Evolutionary conservation across 1,140 invertebrate species (phyloP).

Genomic region (Yoshiicerus persimilis): DNA sequence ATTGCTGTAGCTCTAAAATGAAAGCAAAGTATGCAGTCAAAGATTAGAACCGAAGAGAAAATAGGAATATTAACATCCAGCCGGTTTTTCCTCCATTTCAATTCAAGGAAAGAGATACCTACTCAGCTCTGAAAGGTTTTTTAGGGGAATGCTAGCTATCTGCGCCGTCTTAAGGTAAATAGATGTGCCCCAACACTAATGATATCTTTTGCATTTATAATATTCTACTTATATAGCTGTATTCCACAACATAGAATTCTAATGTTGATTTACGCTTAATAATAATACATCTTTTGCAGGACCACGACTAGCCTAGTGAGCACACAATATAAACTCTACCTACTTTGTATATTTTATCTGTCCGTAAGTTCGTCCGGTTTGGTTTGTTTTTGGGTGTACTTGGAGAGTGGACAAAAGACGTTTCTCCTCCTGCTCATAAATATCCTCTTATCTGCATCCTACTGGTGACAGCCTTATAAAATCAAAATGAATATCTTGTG

Average conservation of each 20-base stretch:
- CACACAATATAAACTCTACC: neutral
- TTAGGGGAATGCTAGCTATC: neutral
- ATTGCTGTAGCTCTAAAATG: neutral
- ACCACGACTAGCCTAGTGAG: too few relatives aligned
- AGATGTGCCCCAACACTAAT: neutral
- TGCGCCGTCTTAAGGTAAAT: neutral
- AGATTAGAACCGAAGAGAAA: neutral
- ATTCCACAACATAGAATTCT: too few relatives aligned
- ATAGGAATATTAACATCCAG: neutral
- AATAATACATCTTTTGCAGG: too few relatives aligned
- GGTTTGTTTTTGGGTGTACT: slow-evolving; percentile 9
- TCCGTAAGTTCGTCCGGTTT: neutral
- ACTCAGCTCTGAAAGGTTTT: too few relatives aligned
- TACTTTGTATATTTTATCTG: neutral
- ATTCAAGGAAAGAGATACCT: neutral
- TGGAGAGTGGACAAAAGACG: slow-evolving; percentile 7
- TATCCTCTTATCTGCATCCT: slow-evolving; percentile 36
- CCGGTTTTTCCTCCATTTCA: neutral
- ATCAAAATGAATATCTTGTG: slow-evolving; percentile 31
- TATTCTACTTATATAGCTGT: neutral
- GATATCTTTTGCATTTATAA: neutral
- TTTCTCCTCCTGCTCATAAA: slow-evolving; percentile 30
- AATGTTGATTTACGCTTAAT: neutral
- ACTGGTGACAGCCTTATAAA: slow-evolving; percentile 34
- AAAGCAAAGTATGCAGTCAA: neutral